Percentiles rank a stretch among this genome's conserved stretches.
Conservation (phyloP, 2,113 vertebrate species). For the Talpa occidentalis region DNA sequence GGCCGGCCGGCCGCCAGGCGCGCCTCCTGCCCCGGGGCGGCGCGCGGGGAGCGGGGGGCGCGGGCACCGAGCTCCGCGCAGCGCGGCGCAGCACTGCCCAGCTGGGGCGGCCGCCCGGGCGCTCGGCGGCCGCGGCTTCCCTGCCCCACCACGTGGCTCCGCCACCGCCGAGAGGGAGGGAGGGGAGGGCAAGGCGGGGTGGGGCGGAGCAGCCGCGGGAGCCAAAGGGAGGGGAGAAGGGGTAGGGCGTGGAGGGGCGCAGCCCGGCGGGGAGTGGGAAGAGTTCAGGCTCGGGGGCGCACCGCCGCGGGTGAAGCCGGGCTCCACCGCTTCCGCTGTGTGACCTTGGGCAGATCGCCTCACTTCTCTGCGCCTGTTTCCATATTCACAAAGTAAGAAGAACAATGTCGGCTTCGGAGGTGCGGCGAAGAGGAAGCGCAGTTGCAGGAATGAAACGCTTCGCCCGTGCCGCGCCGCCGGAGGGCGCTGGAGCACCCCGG, state of each 20-base stretch:
- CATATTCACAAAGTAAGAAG: constrained; percentile 8
- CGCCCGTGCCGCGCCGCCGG: neutral
- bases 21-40: constrained; percentile 73
- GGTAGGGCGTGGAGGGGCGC: neutral
- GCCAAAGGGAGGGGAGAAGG: neutral
- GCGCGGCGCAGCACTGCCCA: constrained; percentile 71
- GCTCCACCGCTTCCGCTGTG: neutral
- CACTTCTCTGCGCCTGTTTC: constrained; percentile 51
- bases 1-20: constrained; percentile 53
- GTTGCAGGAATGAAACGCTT: neutral
- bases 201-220: constrained; percentile 14
- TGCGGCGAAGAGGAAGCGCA: neutral
- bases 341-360: constrained; percentile 69
- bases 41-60: constrained; percentile 26
- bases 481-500: neutral
- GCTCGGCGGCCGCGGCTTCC: constrained; percentile 71
- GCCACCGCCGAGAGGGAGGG: constrained; percentile 27
- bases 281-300: neutral
- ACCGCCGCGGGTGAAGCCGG: neutral
- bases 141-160: constrained; percentile 81
- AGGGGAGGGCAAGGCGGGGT: neutral
- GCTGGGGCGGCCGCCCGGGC: constrained; percentile 72
- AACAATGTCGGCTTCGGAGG: neutral
- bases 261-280: neutral
- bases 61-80: constrained; percentile 40